These are phyloP conservation scores for Dolichallabes microphthalmus DNA, from an alignment of 2,113 vertebrate species.

Conservation along the genomic window DNA sequence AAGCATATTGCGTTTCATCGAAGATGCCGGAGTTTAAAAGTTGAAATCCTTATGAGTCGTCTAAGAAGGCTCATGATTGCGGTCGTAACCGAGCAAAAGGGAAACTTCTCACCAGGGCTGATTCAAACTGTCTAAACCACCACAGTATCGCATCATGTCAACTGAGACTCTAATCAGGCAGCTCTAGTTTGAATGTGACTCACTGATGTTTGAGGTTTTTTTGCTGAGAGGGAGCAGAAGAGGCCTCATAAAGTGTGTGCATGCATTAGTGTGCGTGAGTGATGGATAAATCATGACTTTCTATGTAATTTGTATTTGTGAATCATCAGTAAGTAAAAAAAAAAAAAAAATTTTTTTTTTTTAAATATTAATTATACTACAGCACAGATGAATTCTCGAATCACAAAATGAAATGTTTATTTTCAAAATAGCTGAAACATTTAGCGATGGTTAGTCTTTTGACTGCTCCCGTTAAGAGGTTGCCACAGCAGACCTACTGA, in stretches of 20 bases:
- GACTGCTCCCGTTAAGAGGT: too few relatives aligned
- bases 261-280: background rate
- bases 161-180: conserved; percentile 11
- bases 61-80: background rate
- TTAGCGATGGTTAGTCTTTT: too few relatives aligned
- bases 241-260: background rate
- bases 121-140: conserved; percentile 32
- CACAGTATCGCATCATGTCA: conserved; percentile 5
- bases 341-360: too few relatives aligned
- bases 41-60: background rate
- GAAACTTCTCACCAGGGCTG: conserved; percentile 25
- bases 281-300: background rate
- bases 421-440: background rate
- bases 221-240: background rate
- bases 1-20: background rate
- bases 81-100: conserved; percentile 1
- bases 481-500: too few relatives aligned
- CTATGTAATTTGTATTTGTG: background rate
- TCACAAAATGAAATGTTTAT: background rate
- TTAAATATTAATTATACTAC: background rate
- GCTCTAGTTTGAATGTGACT: conserved; percentile 18
- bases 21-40: background rate
- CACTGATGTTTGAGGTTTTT: conserved; percentile 7
- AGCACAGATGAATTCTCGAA: background rate
- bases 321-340: background rate